Evolutionary conservation across 2,888 invertebrate genomes (phyloP), one percentile per base, ranked within the genome.

Genomic region (Cantharis flavilabris): DNA sequence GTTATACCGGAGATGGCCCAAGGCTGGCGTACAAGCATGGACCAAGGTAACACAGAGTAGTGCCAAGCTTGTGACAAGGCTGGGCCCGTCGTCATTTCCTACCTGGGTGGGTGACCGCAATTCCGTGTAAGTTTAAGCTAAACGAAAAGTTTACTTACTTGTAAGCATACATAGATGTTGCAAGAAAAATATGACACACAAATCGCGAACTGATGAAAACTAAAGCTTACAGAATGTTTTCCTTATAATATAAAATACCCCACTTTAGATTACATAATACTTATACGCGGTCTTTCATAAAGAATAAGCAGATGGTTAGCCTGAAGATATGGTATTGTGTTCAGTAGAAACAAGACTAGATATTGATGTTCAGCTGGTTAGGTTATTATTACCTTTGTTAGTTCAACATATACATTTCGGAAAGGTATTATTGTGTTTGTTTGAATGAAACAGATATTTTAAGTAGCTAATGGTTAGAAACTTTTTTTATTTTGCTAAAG

Each of bases 271-370:
- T 83, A 81, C 81, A 80, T 81, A 83, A 82, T 79, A 75, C 76
- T 77, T 80, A 77, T 79, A 77, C 82, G 82, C 83, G 83, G 80
- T 74, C 79, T 80, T 81, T 82, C 79, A 81, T 79, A 75, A 76
- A 79, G 77, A 80, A 80, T 80, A 79, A 81, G 82, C 82, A 83
- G 83, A 80, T 82, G 82, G 81, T 81, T 81, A 81, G 83, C 83
- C 82, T 78, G 80, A 74, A 83, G 83, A 82, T 82, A 83, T 83
- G 78, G 82, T 76, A 81, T 76, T 76, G 75, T 77, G 77, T 81
- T 82, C 79, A 79, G 81, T 81, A 83, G 83, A 83, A 84, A 84
- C 84, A 84, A 83, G 83, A 83, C 83, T 78, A 78, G 75, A 78
- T 75, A 76, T 84, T 83, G 83, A 82, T 77, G 77, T 75, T 76